Percentiles rank a stretch among this genome's conserved stretches.
Evolutionary conservation across 53 echinoderm and acorn worm species (phyloP).

Genomic region (Astropecten irregularis): DNA sequence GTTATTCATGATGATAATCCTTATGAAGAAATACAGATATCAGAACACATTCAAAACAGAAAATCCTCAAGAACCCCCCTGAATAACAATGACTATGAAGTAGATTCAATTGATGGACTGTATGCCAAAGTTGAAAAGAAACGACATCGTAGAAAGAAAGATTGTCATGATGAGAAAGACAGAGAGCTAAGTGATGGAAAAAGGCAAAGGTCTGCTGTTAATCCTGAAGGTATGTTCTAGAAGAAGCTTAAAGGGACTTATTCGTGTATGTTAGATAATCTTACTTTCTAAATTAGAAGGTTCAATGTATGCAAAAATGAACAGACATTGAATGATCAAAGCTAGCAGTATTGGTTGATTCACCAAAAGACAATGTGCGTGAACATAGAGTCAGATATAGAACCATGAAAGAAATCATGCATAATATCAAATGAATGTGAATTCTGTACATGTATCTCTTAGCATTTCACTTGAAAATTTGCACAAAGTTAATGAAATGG

Average conservation of each 20-base stretch:
- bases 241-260: too few relatives aligned
- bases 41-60: background rate
- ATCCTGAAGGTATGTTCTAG: background rate
- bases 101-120: conserved; percentile 12
- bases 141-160: conserved; percentile 43
- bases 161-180: background rate
- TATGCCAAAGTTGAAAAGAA: conserved; percentile 45
- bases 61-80: background rate
- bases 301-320: background rate
- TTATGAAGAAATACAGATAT: conserved; percentile 34
- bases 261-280: too few relatives aligned
- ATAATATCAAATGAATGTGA: too few relatives aligned
- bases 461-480: too few relatives aligned
- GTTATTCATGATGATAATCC: conserved; percentile 1
- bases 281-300: background rate
- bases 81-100: background rate
- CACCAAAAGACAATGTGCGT: too few relatives aligned
- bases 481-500: too few relatives aligned
- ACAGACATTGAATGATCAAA: background rate
- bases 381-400: too few relatives aligned
- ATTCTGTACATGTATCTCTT: too few relatives aligned
- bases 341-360: background rate
- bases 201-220: too few relatives aligned
- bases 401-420: too few relatives aligned
- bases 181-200: background rate